Conservation (phyloP, 1,140 invertebrate species). For the Stenopsyche tienmushanensis region DNA sequence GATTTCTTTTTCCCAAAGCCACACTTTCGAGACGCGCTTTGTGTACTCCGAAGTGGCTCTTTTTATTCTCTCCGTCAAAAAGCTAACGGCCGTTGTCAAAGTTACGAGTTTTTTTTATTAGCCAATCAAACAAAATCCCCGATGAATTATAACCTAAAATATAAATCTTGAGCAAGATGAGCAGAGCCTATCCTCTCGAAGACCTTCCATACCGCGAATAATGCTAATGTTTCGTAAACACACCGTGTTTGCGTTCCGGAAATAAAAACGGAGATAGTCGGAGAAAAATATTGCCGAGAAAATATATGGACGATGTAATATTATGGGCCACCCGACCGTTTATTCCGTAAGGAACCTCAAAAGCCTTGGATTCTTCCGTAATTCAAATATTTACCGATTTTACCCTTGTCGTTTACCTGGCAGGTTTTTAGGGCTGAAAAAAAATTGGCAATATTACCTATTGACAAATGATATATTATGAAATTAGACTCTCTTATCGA, state of each 20-base stretch:
- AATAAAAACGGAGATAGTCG: conserved; percentile 5
- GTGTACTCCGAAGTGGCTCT: neutral
- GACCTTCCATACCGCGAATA: neutral
- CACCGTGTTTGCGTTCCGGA: neutral
- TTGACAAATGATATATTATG: too few relatives aligned
- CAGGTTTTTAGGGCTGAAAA: neutral
- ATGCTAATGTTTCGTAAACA: conserved; percentile 9
- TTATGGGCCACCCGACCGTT: neutral
- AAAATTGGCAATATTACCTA: too few relatives aligned
- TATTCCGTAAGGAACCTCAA: neutral
- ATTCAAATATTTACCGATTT: neutral
- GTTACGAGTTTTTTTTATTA: conserved; percentile 30
- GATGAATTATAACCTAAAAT: conserved; percentile 24
- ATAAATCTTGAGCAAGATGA: conserved; percentile 10
- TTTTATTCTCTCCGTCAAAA: conserved; percentile 12
- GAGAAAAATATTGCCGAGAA: neutral
- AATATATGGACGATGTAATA: neutral
- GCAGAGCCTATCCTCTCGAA: neutral
- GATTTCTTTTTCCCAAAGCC: too few relatives aligned
- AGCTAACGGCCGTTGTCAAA: conserved; percentile 18
- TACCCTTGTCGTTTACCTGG: neutral
- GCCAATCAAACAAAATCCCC: conserved; percentile 27
- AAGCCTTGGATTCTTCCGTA: neutral
- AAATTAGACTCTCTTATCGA: too few relatives aligned
- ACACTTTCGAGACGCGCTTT: too few relatives aligned